Percentiles rank a stretch among this genome's conserved stretches.
Evolutionary conservation across 2,797 vertebrate genomes (phyloP).

Genomic region (Gobio occitaniae): DNA sequence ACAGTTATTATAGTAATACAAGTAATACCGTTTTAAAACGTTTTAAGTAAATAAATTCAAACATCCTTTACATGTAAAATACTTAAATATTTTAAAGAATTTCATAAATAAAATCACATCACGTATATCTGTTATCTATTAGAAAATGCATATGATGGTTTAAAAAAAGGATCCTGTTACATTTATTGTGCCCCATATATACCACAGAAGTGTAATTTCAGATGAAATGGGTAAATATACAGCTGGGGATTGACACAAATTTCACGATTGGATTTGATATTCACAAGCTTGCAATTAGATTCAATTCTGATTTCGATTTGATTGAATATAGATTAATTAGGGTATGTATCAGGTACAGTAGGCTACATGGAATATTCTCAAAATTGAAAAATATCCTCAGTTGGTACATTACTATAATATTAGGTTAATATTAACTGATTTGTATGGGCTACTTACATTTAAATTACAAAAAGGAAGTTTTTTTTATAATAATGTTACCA

Average conservation of each 20-base stretch:
- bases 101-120: not conserved
- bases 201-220: too few species aligned
- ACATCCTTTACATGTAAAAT: not conserved
- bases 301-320: not conserved
- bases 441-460: not conserved
- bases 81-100: not conserved
- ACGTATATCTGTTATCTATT: not conserved
- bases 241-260: not conserved
- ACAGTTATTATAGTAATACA: not conserved
- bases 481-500: not conserved
- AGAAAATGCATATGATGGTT: too few species aligned
- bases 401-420: not conserved
- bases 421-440: not conserved
- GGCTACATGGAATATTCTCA: not conserved
- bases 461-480: not conserved
- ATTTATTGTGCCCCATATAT: too few species aligned
- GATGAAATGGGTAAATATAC: too few species aligned
- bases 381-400: not conserved
- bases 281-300: not conserved
- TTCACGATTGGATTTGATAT: not conserved
- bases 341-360: not conserved
- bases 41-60: not conserved
- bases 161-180: too few species aligned
- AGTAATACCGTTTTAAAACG: not conserved
- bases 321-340: not conserved